Percentiles rank a stretch among this genome's conserved stretches.
Evolutionary conservation across 92 coral and sea anemone species (phyloP).

Genomic region (Scolanthus callimorphus): DNA sequence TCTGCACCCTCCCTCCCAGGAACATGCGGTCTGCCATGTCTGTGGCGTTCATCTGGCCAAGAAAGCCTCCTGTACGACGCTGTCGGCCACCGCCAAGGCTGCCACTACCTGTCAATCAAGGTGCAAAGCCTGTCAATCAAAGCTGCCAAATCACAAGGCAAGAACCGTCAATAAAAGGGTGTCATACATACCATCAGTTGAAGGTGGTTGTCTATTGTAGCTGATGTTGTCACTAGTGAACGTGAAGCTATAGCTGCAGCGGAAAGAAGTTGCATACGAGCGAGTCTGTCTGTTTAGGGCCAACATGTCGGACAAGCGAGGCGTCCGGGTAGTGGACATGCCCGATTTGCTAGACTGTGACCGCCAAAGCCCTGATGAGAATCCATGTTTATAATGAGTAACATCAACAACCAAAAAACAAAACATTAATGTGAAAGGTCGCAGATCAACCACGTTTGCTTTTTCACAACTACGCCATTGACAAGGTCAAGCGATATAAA

Average conservation of each 20-base stretch:
- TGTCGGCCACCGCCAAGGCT: slow-evolving; percentile 35
- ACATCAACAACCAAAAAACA: too few relatives aligned
- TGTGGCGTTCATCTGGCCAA: slow-evolving; percentile 40
- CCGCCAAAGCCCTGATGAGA: neutral
- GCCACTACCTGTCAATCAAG: neutral
- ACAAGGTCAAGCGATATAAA: too few relatives aligned
- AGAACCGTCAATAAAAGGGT: neutral
- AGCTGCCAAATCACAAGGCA: neutral
- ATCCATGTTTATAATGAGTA: too few relatives aligned
- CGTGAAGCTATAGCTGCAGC: slow-evolving; percentile 82
- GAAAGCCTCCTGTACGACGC: slow-evolving; percentile 76
- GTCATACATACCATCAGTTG: slow-evolving; percentile 51
- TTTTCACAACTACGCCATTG: too few relatives aligned
- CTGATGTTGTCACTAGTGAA: slow-evolving; percentile 55
- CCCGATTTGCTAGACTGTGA: neutral
- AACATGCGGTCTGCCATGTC: slow-evolving; percentile 91
- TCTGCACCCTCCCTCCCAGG: slow-evolving; percentile 85
- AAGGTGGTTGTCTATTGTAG: slow-evolving; percentile 64
- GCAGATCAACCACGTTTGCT: too few relatives aligned
- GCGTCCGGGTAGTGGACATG: slow-evolving; percentile 3
- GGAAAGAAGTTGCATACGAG: slow-evolving; percentile 35
- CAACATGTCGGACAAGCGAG: slow-evolving; percentile 13
- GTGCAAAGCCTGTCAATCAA: neutral
- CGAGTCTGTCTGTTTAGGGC: slow-evolving; percentile 3
- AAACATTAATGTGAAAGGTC: too few relatives aligned